Base-by-base conservation (phyloP, 2,888 invertebrate genomes). In the Epinotia brunnichana region DNA sequence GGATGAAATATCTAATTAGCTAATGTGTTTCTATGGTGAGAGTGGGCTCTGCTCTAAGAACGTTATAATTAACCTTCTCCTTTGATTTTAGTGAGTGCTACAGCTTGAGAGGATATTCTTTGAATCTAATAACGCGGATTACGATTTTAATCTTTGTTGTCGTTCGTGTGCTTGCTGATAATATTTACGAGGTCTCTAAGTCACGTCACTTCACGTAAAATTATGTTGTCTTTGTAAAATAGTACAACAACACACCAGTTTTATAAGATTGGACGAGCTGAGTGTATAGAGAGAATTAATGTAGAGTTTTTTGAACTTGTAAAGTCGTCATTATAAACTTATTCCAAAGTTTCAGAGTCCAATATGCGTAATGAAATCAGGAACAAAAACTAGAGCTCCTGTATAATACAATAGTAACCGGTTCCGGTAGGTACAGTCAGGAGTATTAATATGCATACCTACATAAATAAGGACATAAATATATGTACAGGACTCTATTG, bases 1-100 rank as follows among this genome's bases (percentile, higher is more conserved):
- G 62, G 62, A 67, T 67, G 67, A 69, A 73, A 69, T 63, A 57
- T 62, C 68, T 73, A 73, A 73, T 73, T 73, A 73, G 68, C 62
- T 73, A 73, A 73, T 63, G 72, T 73, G 63, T 44, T 62, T 61
- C 66, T 61, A 60, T 60, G 21, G 54, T 19, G 17, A 44, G 39
- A 21, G 64, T 39, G 24, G 48, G 51, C 48, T 44, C 10, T 15
- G 29, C 17, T 62, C 24, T 48, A 48, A 44, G 44, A 24, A 11
- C n/a, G 2, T 17, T 19, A 17, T 35, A 59, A 59, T 39, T 17
- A 59, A 57, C 57, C 15, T 57, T 57, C 29, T 57, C 24, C 57
- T 57, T 35, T 57, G 35, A 59, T 61, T 61, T 61, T 61, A 59
- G 39, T 39, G 59, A 59, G 17, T 29, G 59, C 35, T 59, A 39